Base-by-base conservation (phyloP, 1,140 invertebrate genomes). In the Drosophila kepulauana region DNA sequence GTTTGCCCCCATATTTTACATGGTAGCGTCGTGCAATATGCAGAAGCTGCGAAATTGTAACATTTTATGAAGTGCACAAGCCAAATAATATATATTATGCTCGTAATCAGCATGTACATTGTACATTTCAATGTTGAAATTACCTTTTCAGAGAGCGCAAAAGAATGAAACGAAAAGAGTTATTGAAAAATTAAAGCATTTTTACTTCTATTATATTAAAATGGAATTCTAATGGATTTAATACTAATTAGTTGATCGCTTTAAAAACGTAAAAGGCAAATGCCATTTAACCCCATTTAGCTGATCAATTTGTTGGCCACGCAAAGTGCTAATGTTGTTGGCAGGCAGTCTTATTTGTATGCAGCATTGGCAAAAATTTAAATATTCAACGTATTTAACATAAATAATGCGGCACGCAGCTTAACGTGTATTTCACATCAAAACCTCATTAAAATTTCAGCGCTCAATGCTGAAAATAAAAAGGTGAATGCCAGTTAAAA, bases 361-460 rank as follows among this genome's bases (percentile, higher is more conserved):
- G 35, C 51, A 56, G 51, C 67, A 41, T 48, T 64, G 51, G 25
- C 48, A 20, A 56, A 20, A 56, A 56, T 64, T 69, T 61, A 49
- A 75, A 59, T 81, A 76, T 75, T 72, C 56, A 79, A 66, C 61
- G 71, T 71, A 79, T 79, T 86, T 86, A 81, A 75, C 75, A 73
- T 75, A 73, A 82, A 88, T 73, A 77, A 77, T 76, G 75, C 71
- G 75, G 52, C 78, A 85, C 59, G 63, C 63, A 59, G 79, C 66
- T 82, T 70, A 70, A 78, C 58, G 59, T 51, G 79, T 46, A 64
- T 79, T 87, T 73, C 78, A 30, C 68, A 80, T 81, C 79, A 72
- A 78, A 82, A 82, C 49, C 77, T 77, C 74, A 82, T 82, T 82
- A 82, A 79, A 79, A 79, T 82, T 82, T 77, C 73, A 81, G 49